Base-by-base conservation (phyloP, 2,113 vertebrate species). In the Carollia perspicillata region DNA sequence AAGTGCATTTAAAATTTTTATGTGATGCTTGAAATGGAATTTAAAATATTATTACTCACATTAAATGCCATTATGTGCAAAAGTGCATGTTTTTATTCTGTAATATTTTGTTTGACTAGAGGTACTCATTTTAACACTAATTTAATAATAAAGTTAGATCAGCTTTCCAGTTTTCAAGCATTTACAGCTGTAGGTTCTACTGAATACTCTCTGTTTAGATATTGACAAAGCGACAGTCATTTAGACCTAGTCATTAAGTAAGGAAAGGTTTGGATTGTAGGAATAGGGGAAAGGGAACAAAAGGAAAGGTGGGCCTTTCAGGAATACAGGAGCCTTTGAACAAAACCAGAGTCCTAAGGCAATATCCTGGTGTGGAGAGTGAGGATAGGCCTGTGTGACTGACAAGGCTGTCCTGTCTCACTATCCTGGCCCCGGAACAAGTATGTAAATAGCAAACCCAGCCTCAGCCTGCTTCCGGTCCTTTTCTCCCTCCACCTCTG, bases 1-100 rank as follows among this genome's bases (percentile, higher is more conserved):
- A 94, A 95, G 84, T 47, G 0, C 75, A 92, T 95, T 96, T 95
- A 94, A 95, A 94, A 69, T 8, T 94, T 98, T 97, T 95, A 78
- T 79, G 92, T 78, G 28, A n/a, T 80, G n/a, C 80, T 93, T 53
- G 86, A 87, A 97, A 94, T 47, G 68, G 71, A 93, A 58, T 55
- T 75, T 74, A 33, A 97, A 96, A 69, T 93, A 75, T 93, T 94
- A 95, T 93, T 94, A 44, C 47, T 95, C 58, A 94, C 69, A 94
- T 95, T 96, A 95, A 96, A 71, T 72, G 75, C 37, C 72, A 72
- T 90, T 65, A n/a, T 35, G 3, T 79, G 20, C 84, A 84, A 97
- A 92, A 90, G 37, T 63, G n/a, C 37, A 83, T 88, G 55, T n/a
- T 92, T 95, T 88, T 95, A 97, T 95, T 94, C 37, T 92, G 96